Evolutionary conservation across 2,113 vertebrate genomes (phyloP).

Genomic region (Platysternon megacephalum): DNA sequence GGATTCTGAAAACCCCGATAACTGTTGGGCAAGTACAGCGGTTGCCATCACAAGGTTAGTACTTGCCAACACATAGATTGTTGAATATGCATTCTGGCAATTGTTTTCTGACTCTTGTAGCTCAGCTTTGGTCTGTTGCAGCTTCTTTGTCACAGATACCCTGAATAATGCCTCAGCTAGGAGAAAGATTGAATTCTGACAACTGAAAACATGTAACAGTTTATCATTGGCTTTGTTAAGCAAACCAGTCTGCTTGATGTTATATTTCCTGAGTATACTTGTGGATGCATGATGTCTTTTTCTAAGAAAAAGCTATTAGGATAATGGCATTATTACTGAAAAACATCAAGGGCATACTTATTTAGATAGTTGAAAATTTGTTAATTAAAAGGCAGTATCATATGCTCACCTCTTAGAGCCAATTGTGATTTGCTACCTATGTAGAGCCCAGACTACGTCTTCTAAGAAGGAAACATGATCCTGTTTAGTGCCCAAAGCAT

Average conservation of each 20-base stretch:
- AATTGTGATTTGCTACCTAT: constrained; percentile 4
- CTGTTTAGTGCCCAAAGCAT: background rate
- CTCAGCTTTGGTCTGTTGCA: background rate
- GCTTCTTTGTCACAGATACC: background rate
- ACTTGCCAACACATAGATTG: background rate
- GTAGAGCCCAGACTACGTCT: background rate
- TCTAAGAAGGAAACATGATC: background rate
- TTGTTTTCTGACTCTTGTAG: background rate
- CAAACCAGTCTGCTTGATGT: background rate
- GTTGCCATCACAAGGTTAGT: background rate
- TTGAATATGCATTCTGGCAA: background rate
- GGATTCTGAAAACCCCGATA: background rate
- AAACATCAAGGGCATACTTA: constrained; percentile 57
- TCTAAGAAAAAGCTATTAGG: constrained; percentile 11
- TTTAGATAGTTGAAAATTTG: background rate
- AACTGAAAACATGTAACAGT: background rate
- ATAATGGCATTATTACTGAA: constrained; percentile 30
- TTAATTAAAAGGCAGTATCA: constrained; percentile 52
- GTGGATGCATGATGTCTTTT: background rate
- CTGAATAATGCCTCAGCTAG: background rate
- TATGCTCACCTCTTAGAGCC: background rate
- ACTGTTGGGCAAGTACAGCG: background rate
- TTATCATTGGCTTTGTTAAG: background rate
- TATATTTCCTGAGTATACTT: background rate
- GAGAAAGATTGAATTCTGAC: background rate